Evolutionary conservation across 2,888 invertebrate species (phyloP).

Genomic region (Herminia tarsipennalis): DNA sequence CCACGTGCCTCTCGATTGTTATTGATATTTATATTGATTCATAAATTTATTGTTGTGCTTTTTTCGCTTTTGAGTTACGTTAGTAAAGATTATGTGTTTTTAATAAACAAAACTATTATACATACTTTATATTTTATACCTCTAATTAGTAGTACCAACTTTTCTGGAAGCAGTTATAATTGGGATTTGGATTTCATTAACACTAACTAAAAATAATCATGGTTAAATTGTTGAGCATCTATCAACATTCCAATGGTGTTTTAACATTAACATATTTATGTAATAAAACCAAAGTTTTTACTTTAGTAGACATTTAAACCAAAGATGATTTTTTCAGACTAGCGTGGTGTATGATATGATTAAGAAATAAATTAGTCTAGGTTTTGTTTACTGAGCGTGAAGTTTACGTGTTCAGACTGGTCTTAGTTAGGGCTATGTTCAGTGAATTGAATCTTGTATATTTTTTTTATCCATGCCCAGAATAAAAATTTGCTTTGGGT

Average conservation of each 20-base stretch:
- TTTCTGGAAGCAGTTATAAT: too few species aligned
- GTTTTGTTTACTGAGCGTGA: constrained; percentile 48
- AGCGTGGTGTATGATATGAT: constrained; percentile 39
- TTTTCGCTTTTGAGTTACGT: not conserved
- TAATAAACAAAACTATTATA: too few species aligned
- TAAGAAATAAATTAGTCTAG: constrained; percentile 37
- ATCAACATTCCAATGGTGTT: too few species aligned
- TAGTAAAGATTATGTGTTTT: not conserved
- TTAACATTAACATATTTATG: too few species aligned
- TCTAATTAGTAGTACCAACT: too few species aligned
- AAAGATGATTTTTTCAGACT: too few species aligned
- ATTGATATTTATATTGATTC: constrained; percentile 13
- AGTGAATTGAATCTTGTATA: not conserved
- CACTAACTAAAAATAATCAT: too few species aligned
- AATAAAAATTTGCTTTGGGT: not conserved
- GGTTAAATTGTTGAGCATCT: too few species aligned
- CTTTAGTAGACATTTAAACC: too few species aligned
- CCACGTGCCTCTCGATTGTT: constrained; percentile 25
- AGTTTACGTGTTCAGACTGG: constrained; percentile 42
- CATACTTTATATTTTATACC: too few species aligned
- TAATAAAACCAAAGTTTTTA: too few species aligned
- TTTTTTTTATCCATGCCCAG: not conserved
- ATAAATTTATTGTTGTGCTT: not conserved
- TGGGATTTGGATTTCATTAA: too few species aligned
- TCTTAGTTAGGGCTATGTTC: constrained; percentile 29